Evolutionary conservation across 2,113 vertebrate species (phyloP).

Genomic region (Engystomops pustulosus): DNA sequence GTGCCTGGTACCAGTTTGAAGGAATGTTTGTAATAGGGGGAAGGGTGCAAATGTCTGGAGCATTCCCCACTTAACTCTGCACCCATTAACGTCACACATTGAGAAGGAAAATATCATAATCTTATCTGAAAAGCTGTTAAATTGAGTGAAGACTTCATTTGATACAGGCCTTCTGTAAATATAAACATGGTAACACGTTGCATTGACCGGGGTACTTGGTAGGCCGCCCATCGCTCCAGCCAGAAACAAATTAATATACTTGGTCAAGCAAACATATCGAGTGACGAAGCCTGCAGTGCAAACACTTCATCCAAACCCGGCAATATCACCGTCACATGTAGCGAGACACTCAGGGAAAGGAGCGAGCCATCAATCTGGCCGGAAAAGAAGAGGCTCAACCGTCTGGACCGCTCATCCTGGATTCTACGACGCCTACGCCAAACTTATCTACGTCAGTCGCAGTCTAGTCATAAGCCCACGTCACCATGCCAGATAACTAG

Average conservation of each 20-base stretch:
- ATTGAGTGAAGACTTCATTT: slow-evolving; percentile 49
- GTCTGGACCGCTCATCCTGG: not conserved
- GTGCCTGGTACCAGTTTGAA: slow-evolving; percentile 53
- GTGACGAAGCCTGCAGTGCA: slow-evolving; percentile 3
- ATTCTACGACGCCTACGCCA: not conserved
- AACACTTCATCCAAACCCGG: slow-evolving; percentile 15
- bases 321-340: not conserved
- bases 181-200: slow-evolving; percentile 23
- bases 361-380: not conserved
- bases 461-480: not conserved
- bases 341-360: not conserved
- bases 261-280: slow-evolving; percentile 9
- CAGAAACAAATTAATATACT: not conserved
- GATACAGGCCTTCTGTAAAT: slow-evolving; percentile 7
- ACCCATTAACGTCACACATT: slow-evolving; percentile 37
- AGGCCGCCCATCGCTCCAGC: not conserved
- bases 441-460: not conserved
- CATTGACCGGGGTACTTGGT: not conserved
- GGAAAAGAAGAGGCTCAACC: not conserved
- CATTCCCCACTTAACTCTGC: slow-evolving; percentile 16
- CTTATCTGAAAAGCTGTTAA: slow-evolving; percentile 58
- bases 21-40: slow-evolving; percentile 58
- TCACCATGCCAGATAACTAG: not conserved
- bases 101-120: slow-evolving; percentile 47
- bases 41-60: slow-evolving; percentile 15